Evolutionary conservation across 2,113 vertebrate species (phyloP), one percentile per base, ranked within the genome.

Genomic region (Tautogolabrus adspersus): DNA sequence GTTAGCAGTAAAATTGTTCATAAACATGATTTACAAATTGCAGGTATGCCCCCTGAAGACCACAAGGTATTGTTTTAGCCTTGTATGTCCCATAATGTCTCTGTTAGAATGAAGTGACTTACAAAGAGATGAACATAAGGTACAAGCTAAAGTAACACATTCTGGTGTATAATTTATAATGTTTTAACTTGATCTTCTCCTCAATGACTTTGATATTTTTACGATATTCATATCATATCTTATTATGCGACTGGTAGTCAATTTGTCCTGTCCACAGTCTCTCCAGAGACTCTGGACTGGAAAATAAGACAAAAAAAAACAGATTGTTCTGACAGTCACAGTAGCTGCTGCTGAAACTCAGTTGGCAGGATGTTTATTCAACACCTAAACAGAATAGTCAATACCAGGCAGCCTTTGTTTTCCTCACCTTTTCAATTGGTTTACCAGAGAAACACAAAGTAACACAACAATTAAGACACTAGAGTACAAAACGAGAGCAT

Each of bases 321-420:
- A 46, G 62, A 49, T 66, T 40, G 59, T 40, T 49, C 42, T 40
- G n/a, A 16, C 40, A 49, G 40, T 58, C 54, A 51, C 26, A 71
- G 57, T 22, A 57, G 8, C 26, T 26, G 44, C 49, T n/a, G 37
- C 30, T 9, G 23, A 22, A 21, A 73, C 10, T 62, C 15, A 23
- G 11, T 23, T 5, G 30, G 51, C 22, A 64, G 18, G 47, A 15
- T 23, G 46, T 66, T 75, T 15, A 38, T 49, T 19, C 37, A 59
- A 34, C 57, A 34, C 23, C 12, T 5, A 3, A 26, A 57, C 8
- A 23, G 6, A 26, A 13, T 16, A 16, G 7, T 30, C 13, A 49
- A 49, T 6, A 49, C 12, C 21, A 26, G 12, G 26, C 4, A 3
- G 23, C 11, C n/a, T 11, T 30, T 23, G 11, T 8, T 51, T n/a